These are phyloP conservation scores for Guaruba guarouba DNA, from an alignment of 2,113 vertebrate species.

Conservation along the genomic window DNA sequence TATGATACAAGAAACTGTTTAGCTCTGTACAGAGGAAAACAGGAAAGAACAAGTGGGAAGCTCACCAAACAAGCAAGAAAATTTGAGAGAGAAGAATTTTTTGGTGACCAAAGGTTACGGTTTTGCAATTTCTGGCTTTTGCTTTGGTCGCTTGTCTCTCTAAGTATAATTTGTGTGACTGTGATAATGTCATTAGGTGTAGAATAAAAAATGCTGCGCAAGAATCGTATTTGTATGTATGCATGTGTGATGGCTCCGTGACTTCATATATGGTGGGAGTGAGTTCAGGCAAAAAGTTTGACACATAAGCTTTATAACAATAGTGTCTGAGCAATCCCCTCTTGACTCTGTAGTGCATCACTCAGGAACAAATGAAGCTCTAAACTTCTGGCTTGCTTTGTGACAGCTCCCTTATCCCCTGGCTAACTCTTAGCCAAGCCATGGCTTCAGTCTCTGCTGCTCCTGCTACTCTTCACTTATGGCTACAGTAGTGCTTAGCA, in stretches of 20 bases:
- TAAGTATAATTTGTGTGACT: not conserved
- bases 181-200: not conserved
- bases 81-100: not conserved
- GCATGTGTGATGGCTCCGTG: not conserved
- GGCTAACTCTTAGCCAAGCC: not conserved
- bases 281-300: not conserved
- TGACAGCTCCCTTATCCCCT: not conserved
- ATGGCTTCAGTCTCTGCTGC: not conserved
- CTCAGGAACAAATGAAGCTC: not conserved
- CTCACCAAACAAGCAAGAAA: not conserved
- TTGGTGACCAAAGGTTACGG: not conserved
- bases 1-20: not conserved
- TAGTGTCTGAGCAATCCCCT: not conserved
- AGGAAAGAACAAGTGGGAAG: not conserved
- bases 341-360: accelerated
- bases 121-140: not conserved
- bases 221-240: not conserved
- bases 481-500: not conserved
- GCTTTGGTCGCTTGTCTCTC: not conserved
- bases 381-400: not conserved
- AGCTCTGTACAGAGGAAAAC: not conserved
- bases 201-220: not conserved
- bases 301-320: accelerated
- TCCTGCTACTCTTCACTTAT: accelerated
- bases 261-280: accelerated